A percentile compares a stretch with the other conserved stretches of the same genome.
These are phyloP conservation scores for Xyliphius kryptos DNA, from an alignment of 2,113 vertebrate species.

Conservation along the genomic window DNA sequence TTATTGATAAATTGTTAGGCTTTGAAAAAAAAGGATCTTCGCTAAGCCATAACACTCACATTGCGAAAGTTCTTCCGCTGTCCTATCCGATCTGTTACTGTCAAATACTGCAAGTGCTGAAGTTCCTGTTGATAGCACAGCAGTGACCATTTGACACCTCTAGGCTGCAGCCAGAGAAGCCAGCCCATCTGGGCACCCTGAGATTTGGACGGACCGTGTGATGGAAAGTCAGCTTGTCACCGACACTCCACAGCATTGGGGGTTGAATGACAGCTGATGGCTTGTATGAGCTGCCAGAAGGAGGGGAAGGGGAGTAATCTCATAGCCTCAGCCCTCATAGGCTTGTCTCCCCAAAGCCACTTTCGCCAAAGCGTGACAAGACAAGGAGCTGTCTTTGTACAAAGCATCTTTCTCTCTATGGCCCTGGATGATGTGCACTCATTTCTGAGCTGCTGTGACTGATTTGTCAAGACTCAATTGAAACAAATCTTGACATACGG, in stretches of 20 bases:
- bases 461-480: constrained; percentile 31
- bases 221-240: constrained; percentile 21
- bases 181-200: constrained; percentile 14
- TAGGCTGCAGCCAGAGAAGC: constrained; percentile 12
- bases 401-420: constrained; percentile 38
- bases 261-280: constrained; percentile 36
- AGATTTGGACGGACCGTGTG: constrained; percentile 20
- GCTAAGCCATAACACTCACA: neutral
- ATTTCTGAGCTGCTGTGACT: constrained; percentile 35
- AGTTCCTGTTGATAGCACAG: constrained; percentile 26
- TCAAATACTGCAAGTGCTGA: constrained; percentile 13
- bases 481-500: constrained; percentile 32
- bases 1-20: constrained; percentile 42
- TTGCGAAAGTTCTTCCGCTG: neutral
- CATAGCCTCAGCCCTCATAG: constrained; percentile 47
- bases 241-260: constrained; percentile 23
- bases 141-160: constrained; percentile 34
- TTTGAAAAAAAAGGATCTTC: constrained; percentile 40
- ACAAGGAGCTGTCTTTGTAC: constrained; percentile 51
- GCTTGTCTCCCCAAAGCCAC: constrained; percentile 38
- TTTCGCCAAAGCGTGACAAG: constrained; percentile 52
- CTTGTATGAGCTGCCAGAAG: constrained; percentile 26
- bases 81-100: constrained; percentile 9
- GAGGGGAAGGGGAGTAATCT: constrained; percentile 28
- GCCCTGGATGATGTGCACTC: constrained; percentile 26